Conservation (phyloP, 2,113 vertebrate genomes). For the Archocentrus centrarchus region DNA sequence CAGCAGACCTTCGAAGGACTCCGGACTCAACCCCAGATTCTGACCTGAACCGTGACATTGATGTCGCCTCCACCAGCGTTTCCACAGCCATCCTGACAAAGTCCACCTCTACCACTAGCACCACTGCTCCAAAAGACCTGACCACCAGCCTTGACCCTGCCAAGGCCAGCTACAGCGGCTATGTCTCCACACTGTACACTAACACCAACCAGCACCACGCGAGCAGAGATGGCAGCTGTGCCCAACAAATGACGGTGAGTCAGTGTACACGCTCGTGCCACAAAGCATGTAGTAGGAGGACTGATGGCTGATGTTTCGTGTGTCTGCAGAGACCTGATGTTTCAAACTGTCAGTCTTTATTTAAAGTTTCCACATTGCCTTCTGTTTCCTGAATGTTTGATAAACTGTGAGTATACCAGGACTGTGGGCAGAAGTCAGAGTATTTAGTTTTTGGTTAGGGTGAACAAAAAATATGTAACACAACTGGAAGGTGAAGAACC, state of each 20-base stretch:
- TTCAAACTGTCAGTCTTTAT: background rate
- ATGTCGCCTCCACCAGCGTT: background rate
- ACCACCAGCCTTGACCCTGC: background rate
- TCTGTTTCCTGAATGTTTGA: background rate
- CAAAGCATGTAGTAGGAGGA: background rate
- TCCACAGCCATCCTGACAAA: background rate
- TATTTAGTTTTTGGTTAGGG: background rate
- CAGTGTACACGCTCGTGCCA: background rate
- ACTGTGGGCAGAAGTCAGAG: too few relatives aligned
- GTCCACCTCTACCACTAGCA: background rate
- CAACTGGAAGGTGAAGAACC: too few relatives aligned
- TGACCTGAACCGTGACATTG: background rate
- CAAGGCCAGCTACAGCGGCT: background rate
- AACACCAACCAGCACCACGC: background rate
- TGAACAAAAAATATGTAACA: background rate
- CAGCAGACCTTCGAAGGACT: conserved; percentile 54
- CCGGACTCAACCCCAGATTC: conserved; percentile 28
- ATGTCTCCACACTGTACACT: background rate
- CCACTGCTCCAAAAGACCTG: conserved; percentile 5
- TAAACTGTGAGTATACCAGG: background rate
- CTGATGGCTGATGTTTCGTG: background rate
- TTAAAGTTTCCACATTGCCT: background rate
- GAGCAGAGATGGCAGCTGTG: background rate
- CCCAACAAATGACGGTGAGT: conserved; percentile 48
- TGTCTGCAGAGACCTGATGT: background rate